Evolutionary conservation across 1,140 invertebrate genomes (phyloP), one percentile per base, ranked within the genome.

Genomic region (Microplitis demolitor): DNA sequence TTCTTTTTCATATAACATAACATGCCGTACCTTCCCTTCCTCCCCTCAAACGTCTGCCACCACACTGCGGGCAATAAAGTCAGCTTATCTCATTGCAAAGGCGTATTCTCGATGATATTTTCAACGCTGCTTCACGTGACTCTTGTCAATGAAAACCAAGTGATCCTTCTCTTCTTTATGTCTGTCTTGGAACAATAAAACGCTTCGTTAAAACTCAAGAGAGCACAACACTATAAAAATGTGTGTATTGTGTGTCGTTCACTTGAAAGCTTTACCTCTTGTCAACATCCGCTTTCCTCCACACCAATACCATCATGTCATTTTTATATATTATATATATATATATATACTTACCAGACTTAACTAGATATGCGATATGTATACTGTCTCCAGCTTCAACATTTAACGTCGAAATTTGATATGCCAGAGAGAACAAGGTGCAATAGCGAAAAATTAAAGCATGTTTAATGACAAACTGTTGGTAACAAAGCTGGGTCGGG

Each of bases 191-290:
- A 58, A 58, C 56, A 58, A 58, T 58, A 31, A 58, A 58, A 24
- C 56, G 8, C 56, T 58, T 58, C 56, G 56, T 58, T 58, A 58
- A 31, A 58, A 58, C 4, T 58, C 24, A 58, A 58, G 56, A 58
- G 24, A 24, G 56, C 16, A 58, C 24, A 11, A 54, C 24, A 24
- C 4, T 13, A 54, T 54, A 54, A 24, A 14, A 54, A 54, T 5
- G 53, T 54, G 11, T 54, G 56, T 58, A 58, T 24, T 31, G 24
- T 58, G 56, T 58, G 24, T 58, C 16, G 56, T 58, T 24, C 56
- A 58, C 56, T 58, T 58, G 6, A 58, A 58, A 58, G 56, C 56
- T 58, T 58, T 58, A 58, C 56, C 56, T 58, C 56, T 58, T 31
- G 24, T 58, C 14, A 24, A 31, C 56, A 58, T 58, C 14, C 16